A percentile compares a stretch with the other conserved stretches of the same genome.
These are phyloP conservation scores for Thaleichthys pacificus DNA, from an alignment of 2,797 vertebrate species.

Conservation along the genomic window DNA sequence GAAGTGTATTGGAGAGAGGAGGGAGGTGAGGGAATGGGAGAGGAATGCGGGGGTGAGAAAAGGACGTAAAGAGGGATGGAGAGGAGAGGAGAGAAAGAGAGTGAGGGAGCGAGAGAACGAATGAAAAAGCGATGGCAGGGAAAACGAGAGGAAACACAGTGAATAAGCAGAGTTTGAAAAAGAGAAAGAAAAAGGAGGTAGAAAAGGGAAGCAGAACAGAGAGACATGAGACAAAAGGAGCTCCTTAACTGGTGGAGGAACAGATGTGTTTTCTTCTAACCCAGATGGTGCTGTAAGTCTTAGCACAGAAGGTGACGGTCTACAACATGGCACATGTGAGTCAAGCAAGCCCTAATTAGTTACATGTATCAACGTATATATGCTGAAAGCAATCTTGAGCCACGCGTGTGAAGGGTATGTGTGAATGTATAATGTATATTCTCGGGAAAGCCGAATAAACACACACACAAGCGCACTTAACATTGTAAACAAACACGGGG, in stretches of 20 bases:
- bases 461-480: slow-evolving; percentile 34
- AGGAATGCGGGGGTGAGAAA: background rate
- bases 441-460: slow-evolving; percentile 40
- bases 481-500: background rate
- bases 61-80: background rate
- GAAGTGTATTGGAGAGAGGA: slow-evolving; percentile 6
- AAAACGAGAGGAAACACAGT: slow-evolving; percentile 9
- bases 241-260: background rate
- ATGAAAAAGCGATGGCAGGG: slow-evolving; percentile 24
- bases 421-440: slow-evolving; percentile 2
- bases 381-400: too few relatives aligned
- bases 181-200: slow-evolving; percentile 24
- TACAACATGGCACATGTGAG: slow-evolving; percentile 47
- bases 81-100: slow-evolving; percentile 14
- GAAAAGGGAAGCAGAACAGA: slow-evolving; percentile 25
- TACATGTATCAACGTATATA: slow-evolving; percentile 32
- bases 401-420: too few relatives aligned
- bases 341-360: slow-evolving; percentile 40
- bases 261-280: slow-evolving; percentile 44
- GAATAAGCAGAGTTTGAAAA: slow-evolving; percentile 8
- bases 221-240: slow-evolving; percentile 18
- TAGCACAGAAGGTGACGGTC: slow-evolving; percentile 33
- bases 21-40: slow-evolving; percentile 15
- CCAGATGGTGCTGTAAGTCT: slow-evolving; percentile 41
- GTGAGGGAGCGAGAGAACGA: slow-evolving; percentile 31